Percentiles rank a stretch among this genome's conserved stretches.
Evolutionary conservation across 2,797 vertebrate species (phyloP).

Genomic region (Trematocara caparti): DNA sequence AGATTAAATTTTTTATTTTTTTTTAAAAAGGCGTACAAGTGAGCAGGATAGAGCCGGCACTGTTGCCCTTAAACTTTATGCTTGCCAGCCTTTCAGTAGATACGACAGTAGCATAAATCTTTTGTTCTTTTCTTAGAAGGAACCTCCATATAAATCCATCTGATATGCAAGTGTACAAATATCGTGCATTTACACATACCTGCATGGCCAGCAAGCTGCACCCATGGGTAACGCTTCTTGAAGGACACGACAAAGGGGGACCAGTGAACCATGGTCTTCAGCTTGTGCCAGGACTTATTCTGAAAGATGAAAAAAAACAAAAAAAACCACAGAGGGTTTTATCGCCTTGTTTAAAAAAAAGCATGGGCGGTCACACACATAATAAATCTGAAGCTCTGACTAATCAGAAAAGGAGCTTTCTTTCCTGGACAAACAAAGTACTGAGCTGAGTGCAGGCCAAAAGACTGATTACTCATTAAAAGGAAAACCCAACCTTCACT

Average conservation of each 20-base stretch:
- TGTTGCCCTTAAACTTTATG: not conserved
- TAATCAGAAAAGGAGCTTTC: not conserved
- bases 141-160: not conserved
- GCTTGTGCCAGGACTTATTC: constrained; percentile 85
- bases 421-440: not conserved
- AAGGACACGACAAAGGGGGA: constrained; percentile 84
- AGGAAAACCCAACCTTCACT: constrained; percentile 34
- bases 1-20: no score
- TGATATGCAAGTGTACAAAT: not conserved
- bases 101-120: not conserved
- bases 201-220: constrained; percentile 88
- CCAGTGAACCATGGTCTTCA: constrained; percentile 86
- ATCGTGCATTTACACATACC: constrained; percentile 65
- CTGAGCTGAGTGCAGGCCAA: not conserved
- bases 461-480: constrained; percentile 36
- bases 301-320: constrained; percentile 26
- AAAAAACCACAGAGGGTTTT: not conserved
- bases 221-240: constrained; percentile 86
- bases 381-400: not conserved
- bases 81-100: not conserved
- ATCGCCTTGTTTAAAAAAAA: not conserved
- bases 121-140: not conserved
- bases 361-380: not conserved
- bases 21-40: not conserved
- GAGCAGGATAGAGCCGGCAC: not conserved